Evolutionary conservation across 2,113 vertebrate genomes (phyloP), one percentile per base, ranked within the genome.

Genomic region (Onychostoma macrolepis): DNA sequence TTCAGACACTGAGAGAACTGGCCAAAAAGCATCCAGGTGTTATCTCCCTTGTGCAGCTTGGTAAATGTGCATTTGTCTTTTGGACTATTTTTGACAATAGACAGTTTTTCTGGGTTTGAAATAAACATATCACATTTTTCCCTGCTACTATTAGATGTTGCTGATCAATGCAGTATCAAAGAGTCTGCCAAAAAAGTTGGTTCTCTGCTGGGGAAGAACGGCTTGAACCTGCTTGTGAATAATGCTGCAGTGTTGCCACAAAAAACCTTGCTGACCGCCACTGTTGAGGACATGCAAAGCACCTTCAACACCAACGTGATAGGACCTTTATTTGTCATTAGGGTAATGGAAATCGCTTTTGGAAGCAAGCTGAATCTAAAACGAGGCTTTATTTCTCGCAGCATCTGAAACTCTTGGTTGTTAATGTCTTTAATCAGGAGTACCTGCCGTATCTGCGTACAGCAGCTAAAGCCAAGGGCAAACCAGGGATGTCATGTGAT

Each of bases 211-310:
- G 93, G 94, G 15, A 89, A 89, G 4, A 90, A 87, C 50, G 94
- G 94, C 2, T 91, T 96, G 79, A 95, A 95, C 91, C 92, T 95
- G 90, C 92, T 95, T 74, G 93, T 96, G 48, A 96, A 96, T 94
- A 96, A 95, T 0, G 93, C 94, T 0, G 95, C 86, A 56, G 85
- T 94, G 80, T 84, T 92, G 0, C 50, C 83, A 28, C 61, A 80
- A 0, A 89, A 82, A 94, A 77, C 0, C 82, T 56, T 79, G 76
- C 5, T 33, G 48, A 79, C 1, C 10, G 1, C 48, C 28, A 78
- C 48, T 2, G 76, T 89, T 1, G 92, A 95, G 84, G 92, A 93
- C 4, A 95, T 94, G 93, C 91, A 93, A 67, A 88, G 86, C n/a
- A 38, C 84, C 0, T 94, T 93, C 43, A 91, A 92, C 80, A 94